Percentiles rank a stretch among this genome's conserved stretches.
phyloP scores from a whole-genome alignment of 1,140 invertebrate genomes.

The Saccostrea glomerata region DNA sequence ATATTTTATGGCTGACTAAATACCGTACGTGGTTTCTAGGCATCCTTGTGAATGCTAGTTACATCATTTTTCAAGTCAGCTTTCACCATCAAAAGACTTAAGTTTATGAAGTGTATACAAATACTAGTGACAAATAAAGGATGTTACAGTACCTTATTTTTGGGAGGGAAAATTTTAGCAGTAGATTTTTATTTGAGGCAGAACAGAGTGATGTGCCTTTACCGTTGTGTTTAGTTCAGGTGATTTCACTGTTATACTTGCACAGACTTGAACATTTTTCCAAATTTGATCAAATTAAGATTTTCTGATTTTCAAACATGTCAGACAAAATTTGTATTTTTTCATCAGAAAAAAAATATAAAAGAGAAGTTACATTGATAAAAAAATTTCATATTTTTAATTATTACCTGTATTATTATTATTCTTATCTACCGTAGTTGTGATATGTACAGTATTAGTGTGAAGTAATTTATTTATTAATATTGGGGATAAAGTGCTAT shows the following conservation, averaged over 20 bases:
- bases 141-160: background rate
- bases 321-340: background rate
- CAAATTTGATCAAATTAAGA: background rate
- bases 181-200: background rate
- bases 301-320: background rate
- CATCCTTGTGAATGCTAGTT: too few species aligned
- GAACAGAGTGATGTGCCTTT: background rate
- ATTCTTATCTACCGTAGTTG: background rate
- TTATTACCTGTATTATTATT: background rate
- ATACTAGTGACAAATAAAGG: too few species aligned
- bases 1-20: too few species aligned
- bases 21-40: too few species aligned
- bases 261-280: background rate
- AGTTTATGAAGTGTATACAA: too few species aligned
- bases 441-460: constrained; percentile 19
- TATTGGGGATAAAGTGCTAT: background rate
- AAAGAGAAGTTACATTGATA: background rate
- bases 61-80: too few species aligned
- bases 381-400: background rate
- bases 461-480: background rate
- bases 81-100: too few species aligned
- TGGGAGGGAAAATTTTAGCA: background rate
- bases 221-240: background rate
- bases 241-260: background rate
- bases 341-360: background rate